These are phyloP conservation scores for Chrysomallon squamiferum DNA, from an alignment of 1,140 invertebrate species.

Conservation along the genomic window DNA sequence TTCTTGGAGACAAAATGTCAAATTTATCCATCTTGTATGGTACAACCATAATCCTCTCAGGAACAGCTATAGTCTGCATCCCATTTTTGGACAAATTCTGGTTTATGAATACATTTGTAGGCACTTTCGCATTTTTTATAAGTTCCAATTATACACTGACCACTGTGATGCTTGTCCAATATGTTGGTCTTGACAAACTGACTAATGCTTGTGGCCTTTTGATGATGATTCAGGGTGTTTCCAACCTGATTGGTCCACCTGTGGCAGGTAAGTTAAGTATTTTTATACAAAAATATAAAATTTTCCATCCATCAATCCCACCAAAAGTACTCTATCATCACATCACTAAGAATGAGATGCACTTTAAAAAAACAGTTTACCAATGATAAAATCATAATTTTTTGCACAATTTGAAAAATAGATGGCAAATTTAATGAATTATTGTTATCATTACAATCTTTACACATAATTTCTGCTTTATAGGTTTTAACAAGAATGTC, in stretches of 20 bases:
- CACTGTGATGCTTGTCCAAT: conserved; percentile 58
- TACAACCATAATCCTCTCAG: conserved; percentile 40
- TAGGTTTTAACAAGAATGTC: too few species aligned
- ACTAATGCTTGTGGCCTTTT: conserved; percentile 61
- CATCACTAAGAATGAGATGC: background rate
- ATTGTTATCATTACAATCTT: too few species aligned
- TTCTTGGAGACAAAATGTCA: conserved; percentile 77
- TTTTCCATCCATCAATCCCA: background rate
- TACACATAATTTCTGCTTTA: too few species aligned
- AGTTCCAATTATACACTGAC: conserved; percentile 59
- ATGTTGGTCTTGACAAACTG: conserved; percentile 57
- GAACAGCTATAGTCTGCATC: conserved; percentile 39
- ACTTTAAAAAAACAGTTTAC: background rate
- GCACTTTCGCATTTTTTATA: conserved; percentile 58
- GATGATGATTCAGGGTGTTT: conserved; percentile 59
- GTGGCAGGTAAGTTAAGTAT: conserved; percentile 48
- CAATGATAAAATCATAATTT: background rate
- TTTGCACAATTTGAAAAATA: too few species aligned
- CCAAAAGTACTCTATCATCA: too few species aligned
- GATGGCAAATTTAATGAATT: too few species aligned
- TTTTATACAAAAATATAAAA: background rate
- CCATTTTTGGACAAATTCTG: conserved; percentile 39
- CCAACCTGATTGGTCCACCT: conserved; percentile 58
- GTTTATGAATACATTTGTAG: conserved; percentile 35
- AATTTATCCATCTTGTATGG: conserved; percentile 54